Percentiles rank a stretch among this genome's conserved stretches.
Evolutionary conservation across 1,140 invertebrate species (phyloP).

Genomic region (Callitettix versicolor): DNA sequence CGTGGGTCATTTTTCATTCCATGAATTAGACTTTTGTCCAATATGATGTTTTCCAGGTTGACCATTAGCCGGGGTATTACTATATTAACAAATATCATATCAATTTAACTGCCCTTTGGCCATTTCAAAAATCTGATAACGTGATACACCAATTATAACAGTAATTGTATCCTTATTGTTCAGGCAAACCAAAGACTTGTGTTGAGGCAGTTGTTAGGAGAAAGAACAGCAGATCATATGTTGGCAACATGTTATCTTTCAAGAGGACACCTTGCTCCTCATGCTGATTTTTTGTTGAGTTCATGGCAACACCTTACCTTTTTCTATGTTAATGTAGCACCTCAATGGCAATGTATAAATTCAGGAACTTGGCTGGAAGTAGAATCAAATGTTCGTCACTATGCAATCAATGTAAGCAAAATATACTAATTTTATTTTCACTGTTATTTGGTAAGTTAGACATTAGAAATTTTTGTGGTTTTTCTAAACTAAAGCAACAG

Average conservation of each 20-base stretch:
- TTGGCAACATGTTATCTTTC: constrained; percentile 6
- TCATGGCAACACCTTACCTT: constrained; percentile 34
- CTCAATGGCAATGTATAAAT: constrained; percentile 48
- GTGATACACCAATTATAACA: too few relatives aligned
- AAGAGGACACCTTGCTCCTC: constrained; percentile 36
- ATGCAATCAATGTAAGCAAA: background rate
- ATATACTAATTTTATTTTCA: too few relatives aligned
- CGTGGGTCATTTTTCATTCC: too few relatives aligned
- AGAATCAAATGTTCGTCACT: background rate
- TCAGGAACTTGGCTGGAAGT: constrained; percentile 38
- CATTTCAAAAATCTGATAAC: too few relatives aligned
- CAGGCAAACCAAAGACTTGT: background rate
- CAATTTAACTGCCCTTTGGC: too few relatives aligned
- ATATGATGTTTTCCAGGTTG: too few relatives aligned
- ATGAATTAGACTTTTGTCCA: too few relatives aligned
- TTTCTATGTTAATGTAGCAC: constrained; percentile 42
- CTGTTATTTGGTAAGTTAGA: too few relatives aligned
- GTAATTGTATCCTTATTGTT: background rate
- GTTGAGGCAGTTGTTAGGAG: background rate
- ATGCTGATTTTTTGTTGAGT: constrained; percentile 37
- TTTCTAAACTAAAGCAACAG: too few relatives aligned
- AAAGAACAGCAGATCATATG: background rate
- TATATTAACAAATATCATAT: too few relatives aligned
- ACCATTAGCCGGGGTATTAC: too few relatives aligned
- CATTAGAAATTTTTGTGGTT: too few relatives aligned